Evolutionary conservation across 2,113 vertebrate species (phyloP), one percentile per base, ranked within the genome.

Genomic region (Pao palembangensis): DNA sequence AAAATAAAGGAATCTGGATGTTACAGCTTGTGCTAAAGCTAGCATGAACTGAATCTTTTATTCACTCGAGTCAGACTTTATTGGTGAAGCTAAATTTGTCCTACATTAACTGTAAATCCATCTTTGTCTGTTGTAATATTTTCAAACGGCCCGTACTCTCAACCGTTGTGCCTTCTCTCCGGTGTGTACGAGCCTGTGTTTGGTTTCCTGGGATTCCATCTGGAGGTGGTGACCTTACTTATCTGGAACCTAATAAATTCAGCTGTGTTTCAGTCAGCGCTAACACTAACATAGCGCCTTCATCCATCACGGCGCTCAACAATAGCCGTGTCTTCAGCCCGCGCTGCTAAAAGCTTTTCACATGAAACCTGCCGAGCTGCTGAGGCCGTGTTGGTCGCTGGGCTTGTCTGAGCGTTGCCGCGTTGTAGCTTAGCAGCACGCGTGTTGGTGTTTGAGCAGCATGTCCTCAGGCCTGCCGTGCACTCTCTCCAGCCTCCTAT

Each of bases 261-360:
- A 93, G 90, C 92, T 88, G 88, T 76, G 83, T 92, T 91, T 90
- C 85, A 90, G 89, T 82, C 83, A 0, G 80, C 87, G 80, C 87
- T 92, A 93, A 92, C 91, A 90, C 93, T 93, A 92, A 93, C 92
- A 94, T 92, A 93, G 86, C 87, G 88, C 73, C 87, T 90, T 92
- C 91, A 91, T 94, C 92, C 89, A 93, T 94, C 92, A 83, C 7
- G 84, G 82, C 81, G 87, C 81, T 84, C 89, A 92, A 93, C 90
- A 93, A 92, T 90, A 91, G 88, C 81, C 79, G 10, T 75, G 87
- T 89, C 80, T 85, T 90, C 83, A 76, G 82, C 88, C 73, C 80
- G 83, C 85, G 60, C 76, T 67, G 87, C 87, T 92, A 91, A 93
- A 93, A 92, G 89, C 88, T 92, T 93, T 88, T 90, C 79, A 82